These are phyloP conservation scores for Lycorma delicatula DNA, from an alignment of 1,140 invertebrate genomes.

Conservation along the genomic window DNA sequence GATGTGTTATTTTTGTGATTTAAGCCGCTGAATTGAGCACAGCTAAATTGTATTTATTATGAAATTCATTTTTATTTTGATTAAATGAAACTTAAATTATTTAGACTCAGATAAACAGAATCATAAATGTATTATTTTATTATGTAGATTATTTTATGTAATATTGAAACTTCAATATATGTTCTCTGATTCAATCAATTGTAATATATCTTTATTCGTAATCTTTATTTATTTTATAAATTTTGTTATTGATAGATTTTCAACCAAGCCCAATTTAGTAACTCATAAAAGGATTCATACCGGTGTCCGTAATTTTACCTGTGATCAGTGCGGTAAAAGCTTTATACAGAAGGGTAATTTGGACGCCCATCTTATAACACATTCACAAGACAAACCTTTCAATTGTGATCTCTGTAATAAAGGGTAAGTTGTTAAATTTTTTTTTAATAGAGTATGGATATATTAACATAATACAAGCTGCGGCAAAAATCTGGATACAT, in stretches of 20 bases:
- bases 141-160: background rate
- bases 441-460: too few relatives aligned
- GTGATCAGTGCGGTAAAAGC: slow-evolving; percentile 35
- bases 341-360: slow-evolving; percentile 35
- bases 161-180: background rate
- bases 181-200: background rate
- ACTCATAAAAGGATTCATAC: slow-evolving; percentile 33
- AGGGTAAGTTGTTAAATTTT: slow-evolving; percentile 20
- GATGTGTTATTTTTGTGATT: too few relatives aligned
- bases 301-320: slow-evolving; percentile 32
- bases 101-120: too few relatives aligned
- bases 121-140: too few relatives aligned
- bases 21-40: too few relatives aligned
- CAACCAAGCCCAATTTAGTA: slow-evolving; percentile 22
- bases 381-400: slow-evolving; percentile 46
- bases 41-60: too few relatives aligned
- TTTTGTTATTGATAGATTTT: slow-evolving; percentile 17
- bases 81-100: too few relatives aligned
- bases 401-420: slow-evolving; percentile 25
- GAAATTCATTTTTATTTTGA: too few relatives aligned
- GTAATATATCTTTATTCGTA: background rate
- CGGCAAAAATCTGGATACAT: too few relatives aligned
- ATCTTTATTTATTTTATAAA: background rate
- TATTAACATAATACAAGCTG: too few relatives aligned
- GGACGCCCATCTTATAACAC: slow-evolving; percentile 43